These are phyloP conservation scores for Istiophorus platypterus DNA, from an alignment of 2,113 vertebrate genomes.

Conservation along the genomic window DNA sequence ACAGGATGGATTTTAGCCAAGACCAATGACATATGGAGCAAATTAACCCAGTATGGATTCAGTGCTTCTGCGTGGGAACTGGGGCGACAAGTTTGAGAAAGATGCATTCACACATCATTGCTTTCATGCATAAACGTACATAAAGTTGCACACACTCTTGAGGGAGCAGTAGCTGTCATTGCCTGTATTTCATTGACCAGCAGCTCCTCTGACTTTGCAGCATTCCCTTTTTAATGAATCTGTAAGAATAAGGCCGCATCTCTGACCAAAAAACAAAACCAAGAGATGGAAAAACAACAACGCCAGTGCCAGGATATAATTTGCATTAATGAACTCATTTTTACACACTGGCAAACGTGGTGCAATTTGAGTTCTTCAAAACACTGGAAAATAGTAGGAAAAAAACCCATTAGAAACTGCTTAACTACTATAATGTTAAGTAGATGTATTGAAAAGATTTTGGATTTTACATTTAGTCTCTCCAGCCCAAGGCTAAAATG, in stretches of 20 bases:
- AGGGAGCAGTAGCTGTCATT: neutral
- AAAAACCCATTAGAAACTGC: neutral
- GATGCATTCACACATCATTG: neutral
- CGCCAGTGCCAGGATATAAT: neutral
- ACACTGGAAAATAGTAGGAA: neutral
- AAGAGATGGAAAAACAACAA: neutral
- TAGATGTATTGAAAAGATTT: neutral
- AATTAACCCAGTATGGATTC: slow-evolving; percentile 35
- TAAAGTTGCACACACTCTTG: neutral
- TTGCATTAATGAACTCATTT: neutral
- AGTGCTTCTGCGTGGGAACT: neutral
- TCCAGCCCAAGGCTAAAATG: neutral
- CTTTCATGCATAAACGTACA: neutral
- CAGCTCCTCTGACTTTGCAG: neutral
- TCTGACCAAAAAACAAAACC: neutral
- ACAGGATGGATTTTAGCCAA: slow-evolving; percentile 24
- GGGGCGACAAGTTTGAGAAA: neutral
- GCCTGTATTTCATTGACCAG: neutral
- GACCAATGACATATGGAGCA: slow-evolving; percentile 47
- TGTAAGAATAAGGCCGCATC: neutral
- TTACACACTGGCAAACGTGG: neutral
- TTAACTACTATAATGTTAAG: neutral
- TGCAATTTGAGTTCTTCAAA: neutral
- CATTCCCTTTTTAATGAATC: neutral
- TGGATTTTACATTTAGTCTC: neutral